These are phyloP conservation scores for Otolemur crassicaudatus DNA, from an alignment of 2,797 vertebrate species.

Conservation along the genomic window DNA sequence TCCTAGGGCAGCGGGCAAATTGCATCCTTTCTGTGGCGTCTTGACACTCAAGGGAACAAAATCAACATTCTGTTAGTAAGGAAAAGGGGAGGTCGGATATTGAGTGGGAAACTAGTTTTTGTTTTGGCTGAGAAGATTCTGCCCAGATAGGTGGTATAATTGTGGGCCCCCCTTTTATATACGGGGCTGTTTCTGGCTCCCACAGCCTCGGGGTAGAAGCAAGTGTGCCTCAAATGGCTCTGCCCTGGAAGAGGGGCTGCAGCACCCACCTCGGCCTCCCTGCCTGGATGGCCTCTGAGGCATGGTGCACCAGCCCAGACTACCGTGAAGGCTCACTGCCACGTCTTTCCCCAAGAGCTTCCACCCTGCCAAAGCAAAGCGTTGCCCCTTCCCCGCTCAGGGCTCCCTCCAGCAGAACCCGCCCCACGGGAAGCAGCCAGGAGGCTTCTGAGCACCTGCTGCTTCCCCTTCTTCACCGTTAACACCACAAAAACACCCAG, in stretches of 20 bases:
- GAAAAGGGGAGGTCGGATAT: background rate
- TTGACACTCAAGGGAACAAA: background rate
- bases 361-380: background rate
- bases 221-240: background rate
- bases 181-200: background rate
- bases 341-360: background rate
- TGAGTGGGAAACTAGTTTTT: background rate
- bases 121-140: background rate
- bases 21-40: background rate
- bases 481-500: constrained; percentile 69
- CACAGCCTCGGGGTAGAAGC: background rate
- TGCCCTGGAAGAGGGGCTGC: background rate
- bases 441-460: background rate
- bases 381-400: background rate
- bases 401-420: background rate
- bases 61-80: background rate
- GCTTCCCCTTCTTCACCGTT: constrained; percentile 38
- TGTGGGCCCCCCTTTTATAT: background rate
- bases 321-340: fast-evolving
- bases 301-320: background rate
- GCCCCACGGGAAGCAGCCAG: background rate
- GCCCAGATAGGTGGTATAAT: background rate
- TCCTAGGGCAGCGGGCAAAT: background rate
- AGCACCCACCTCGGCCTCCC: too few relatives aligned
- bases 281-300: background rate